These are phyloP conservation scores for Chloropsis hardwickii DNA, from an alignment of 2,113 vertebrate genomes.

Conservation along the genomic window DNA sequence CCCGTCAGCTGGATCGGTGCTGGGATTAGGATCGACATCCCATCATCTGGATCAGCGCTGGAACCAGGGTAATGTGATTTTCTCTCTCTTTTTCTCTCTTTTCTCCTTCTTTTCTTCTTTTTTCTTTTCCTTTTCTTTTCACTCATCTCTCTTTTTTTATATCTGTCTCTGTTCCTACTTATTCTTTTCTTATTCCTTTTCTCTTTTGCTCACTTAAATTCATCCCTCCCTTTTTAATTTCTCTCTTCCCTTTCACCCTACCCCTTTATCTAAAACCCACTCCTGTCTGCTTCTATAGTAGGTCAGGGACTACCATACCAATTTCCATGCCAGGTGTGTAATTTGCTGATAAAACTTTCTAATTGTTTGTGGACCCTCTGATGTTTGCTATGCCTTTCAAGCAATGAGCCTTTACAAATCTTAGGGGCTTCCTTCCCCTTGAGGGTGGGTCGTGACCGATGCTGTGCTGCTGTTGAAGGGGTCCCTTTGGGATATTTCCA, in stretches of 20 bases:
- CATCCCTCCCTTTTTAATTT: neutral
- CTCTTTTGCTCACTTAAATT: neutral
- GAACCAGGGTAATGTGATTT: neutral
- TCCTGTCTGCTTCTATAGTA: neutral
- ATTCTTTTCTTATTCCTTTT: neutral
- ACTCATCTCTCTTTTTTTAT: neutral
- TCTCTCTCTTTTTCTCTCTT: neutral
- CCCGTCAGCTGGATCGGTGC: neutral
- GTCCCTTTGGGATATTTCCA: neutral
- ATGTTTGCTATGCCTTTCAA: neutral
- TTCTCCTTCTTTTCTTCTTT: accelerated
- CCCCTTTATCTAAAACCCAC: neutral
- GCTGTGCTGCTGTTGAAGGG: accelerated
- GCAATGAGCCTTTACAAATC: neutral
- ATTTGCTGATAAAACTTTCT: neutral
- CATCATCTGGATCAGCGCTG: neutral
- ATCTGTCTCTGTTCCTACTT: neutral
- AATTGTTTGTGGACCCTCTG: neutral
- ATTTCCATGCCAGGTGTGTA: neutral
- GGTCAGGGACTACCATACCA: neutral
- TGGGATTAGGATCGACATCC: neutral
- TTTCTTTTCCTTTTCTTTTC: too few species aligned
- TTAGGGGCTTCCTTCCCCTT: neutral
- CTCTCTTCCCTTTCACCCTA: neutral
- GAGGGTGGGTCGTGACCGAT: accelerated